phyloP scores from a whole-genome alignment of 2,113 vertebrate genomes.

The Octodon degus region DNA sequence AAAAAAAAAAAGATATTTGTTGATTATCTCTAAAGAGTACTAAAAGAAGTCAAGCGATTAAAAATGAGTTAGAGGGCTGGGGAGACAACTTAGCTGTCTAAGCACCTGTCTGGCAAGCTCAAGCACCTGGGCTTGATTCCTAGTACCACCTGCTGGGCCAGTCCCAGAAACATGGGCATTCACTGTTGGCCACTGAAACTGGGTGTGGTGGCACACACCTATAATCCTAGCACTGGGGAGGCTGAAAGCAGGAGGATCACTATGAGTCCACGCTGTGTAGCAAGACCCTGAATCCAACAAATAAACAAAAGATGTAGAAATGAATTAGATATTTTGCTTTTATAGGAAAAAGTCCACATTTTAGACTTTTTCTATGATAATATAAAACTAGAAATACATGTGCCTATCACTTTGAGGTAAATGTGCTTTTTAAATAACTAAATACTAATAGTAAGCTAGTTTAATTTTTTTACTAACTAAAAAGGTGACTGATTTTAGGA shows the following conservation, averaged over 20 bases:
- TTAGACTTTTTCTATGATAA: constrained; percentile 8
- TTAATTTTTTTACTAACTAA: background rate
- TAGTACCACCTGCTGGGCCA: no score
- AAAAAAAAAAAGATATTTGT: background rate
- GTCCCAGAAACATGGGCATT: no score
- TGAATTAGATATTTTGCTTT: background rate
- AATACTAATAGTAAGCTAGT: background rate
- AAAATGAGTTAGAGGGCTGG: background rate
- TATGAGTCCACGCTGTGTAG: no score
- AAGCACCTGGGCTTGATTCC: no score
- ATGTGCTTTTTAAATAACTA: background rate
- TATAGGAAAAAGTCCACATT: background rate
- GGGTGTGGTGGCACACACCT: no score
- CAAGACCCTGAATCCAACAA: no score
- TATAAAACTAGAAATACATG: background rate
- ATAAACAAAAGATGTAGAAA: no score
- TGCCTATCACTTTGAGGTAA: background rate
- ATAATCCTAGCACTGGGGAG: no score
- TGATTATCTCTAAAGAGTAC: background rate
- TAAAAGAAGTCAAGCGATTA: background rate
- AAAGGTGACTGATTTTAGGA: background rate
- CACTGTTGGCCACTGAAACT: no score
- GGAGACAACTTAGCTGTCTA: no score
- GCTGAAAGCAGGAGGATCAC: no score
- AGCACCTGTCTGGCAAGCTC: no score